Percentiles rank a stretch among this genome's conserved stretches.
phyloP scores from a whole-genome alignment of 2,888 invertebrate genomes.

The Lymantria monacha region DNA sequence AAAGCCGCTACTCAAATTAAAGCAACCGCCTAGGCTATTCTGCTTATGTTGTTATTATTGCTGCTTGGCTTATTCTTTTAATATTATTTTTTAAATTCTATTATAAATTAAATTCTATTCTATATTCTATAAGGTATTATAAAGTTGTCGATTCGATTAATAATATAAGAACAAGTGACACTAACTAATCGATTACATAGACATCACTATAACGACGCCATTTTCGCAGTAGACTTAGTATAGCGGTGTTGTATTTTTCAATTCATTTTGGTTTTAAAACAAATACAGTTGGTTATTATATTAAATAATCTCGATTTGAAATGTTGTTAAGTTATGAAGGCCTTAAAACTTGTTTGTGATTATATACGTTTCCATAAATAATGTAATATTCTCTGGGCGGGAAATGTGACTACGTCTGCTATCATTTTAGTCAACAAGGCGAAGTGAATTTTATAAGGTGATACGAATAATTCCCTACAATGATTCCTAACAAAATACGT shows the following conservation, averaged over 20 bases:
- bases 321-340: slow-evolving; percentile 24
- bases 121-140: too few relatives aligned
- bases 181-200: neutral
- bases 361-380: slow-evolving; percentile 26
- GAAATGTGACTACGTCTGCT: slow-evolving; percentile 70
- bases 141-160: neutral
- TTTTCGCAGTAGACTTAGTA: slow-evolving; percentile 56
- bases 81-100: too few relatives aligned
- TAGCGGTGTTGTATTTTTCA: slow-evolving; percentile 38
- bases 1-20: too few relatives aligned
- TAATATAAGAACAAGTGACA: neutral
- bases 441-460: slow-evolving; percentile 19
- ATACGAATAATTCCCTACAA: slow-evolving; percentile 29
- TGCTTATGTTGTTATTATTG: too few relatives aligned
- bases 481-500: slow-evolving; percentile 66
- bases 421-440: slow-evolving; percentile 39
- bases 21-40: too few relatives aligned
- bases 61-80: too few relatives aligned
- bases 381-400: slow-evolving; percentile 66
- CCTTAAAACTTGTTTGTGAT: slow-evolving; percentile 23
- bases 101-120: too few relatives aligned
- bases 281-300: slow-evolving; percentile 20
- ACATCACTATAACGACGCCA: slow-evolving; percentile 67
- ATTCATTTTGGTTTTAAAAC: slow-evolving; percentile 39
- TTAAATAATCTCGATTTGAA: slow-evolving; percentile 11